Percentiles rank a stretch among this genome's conserved stretches.
Evolutionary conservation across 2,888 invertebrate species (phyloP).

Genomic region (Hydrotaea cyrtoneurina): DNA sequence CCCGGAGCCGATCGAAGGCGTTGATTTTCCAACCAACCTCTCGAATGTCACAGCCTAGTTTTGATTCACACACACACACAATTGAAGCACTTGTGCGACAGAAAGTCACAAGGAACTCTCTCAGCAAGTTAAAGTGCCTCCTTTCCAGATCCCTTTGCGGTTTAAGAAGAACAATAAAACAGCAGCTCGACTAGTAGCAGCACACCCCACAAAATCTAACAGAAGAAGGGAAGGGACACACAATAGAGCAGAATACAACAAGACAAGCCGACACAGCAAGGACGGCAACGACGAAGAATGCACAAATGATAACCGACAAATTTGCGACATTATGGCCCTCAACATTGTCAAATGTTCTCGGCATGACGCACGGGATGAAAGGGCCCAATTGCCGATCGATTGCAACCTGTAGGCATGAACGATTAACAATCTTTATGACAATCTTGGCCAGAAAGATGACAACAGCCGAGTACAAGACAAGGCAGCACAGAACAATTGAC

Average conservation of each 20-base stretch:
- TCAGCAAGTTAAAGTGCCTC: constrained; percentile 1
- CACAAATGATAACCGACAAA: constrained; percentile 46
- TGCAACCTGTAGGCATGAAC: constrained; percentile 52
- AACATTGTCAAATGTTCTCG: constrained; percentile 60
- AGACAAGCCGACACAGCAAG: no score
- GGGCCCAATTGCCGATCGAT: constrained; percentile 10
- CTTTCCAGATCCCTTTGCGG: neutral
- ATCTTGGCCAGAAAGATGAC: constrained; percentile 37
- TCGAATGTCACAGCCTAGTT: constrained; percentile 12
- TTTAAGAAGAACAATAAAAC: constrained; percentile 37
- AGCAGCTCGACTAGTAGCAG: constrained; percentile 55
- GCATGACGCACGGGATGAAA: constrained; percentile 42
- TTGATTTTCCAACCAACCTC: constrained; percentile 59
- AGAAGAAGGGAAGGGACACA: neutral
- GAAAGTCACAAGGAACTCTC: neutral
- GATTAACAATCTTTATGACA: constrained; percentile 66
- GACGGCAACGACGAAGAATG: neutral
- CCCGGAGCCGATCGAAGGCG: constrained; percentile 38
- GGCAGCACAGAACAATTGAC: constrained; percentile 69
- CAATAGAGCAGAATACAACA: no score
- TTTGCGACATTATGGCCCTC: constrained; percentile 53
- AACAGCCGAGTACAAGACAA: constrained; percentile 53
- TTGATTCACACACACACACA: constrained; percentile 7
- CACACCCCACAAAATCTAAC: constrained; percentile 52
- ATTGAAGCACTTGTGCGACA: constrained; percentile 13